phyloP scores from a whole-genome alignment of 2,113 vertebrate species.

The Pelmatolapia mariae region DNA sequence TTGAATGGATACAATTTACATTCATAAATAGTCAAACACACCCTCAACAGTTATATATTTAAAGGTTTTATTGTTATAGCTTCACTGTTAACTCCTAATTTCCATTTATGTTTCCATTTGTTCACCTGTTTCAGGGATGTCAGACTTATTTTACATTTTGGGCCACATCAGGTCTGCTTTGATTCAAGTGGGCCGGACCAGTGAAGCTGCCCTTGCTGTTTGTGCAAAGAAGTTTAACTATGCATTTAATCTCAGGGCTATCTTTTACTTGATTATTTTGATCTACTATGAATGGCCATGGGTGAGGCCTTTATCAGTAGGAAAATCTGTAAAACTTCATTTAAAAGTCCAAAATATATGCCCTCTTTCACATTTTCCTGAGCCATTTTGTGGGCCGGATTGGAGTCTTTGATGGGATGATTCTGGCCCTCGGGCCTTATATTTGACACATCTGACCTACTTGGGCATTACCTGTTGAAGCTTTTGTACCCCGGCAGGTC shows the following conservation, averaged over 20 bases:
- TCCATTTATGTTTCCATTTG: background rate
- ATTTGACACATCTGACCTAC: background rate
- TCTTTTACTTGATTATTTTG: background rate
- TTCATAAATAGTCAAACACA: background rate
- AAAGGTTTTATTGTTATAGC: background rate
- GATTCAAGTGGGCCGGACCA: background rate
- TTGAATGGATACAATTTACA: background rate
- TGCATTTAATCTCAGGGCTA: background rate
- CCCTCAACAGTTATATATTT: background rate
- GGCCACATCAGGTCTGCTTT: background rate
- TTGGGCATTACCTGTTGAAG: slow-evolving; percentile 88
- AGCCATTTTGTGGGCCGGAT: background rate
- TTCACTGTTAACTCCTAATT: background rate
- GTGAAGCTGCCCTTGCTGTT: background rate
- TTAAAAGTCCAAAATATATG: background rate
- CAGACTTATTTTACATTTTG: background rate
- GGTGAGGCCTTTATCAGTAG: background rate
- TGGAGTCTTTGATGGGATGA: background rate
- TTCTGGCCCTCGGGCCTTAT: background rate
- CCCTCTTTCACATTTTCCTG: background rate
- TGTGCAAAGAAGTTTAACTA: background rate
- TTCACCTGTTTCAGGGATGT: background rate
- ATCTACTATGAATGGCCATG: background rate
- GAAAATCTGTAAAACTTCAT: background rate
- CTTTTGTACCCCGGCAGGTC: slow-evolving; percentile 85